Evolutionary conservation across 30 jellyfish, hydroid and myxozoan genomes (phyloP), one percentile per base, ranked within the genome.

Genomic region (Morbakka virulenta): DNA sequence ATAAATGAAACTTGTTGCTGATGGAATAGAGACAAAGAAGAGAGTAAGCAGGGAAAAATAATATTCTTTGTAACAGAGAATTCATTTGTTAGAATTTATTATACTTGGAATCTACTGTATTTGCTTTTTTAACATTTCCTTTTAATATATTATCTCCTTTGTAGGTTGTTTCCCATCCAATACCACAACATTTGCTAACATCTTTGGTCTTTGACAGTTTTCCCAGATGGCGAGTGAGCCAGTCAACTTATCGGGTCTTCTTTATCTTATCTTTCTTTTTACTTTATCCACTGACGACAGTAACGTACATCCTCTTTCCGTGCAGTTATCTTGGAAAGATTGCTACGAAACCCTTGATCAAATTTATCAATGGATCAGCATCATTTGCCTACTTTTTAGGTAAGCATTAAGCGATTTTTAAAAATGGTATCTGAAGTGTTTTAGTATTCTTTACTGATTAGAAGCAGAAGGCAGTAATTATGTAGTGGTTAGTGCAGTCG

Each of bases 151-250:
- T 69, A n/a, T 29, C 22, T 32, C 23, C 1, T 12, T 52, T 76
- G 41, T 32, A 89, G 97, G 64, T 89, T 51, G 97, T 89, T 28
- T 85, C 97, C 11, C 97, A 89, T 33, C 92, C 97, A 0, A 53
- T 89, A 32, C 89, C 87, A 3, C 97, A 89, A 67, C 97, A 89
- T 64, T 79, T 72, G 4, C 47, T 89, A 21, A 47, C 95, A 25
- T 77, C 95, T 1, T 48, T 89, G 87, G 97, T 89, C 3, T 76
- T 49, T 30, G 92, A 72, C 65, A 53, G 65, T 36, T 63, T 71
- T 17, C 88, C 89, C 17, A 61, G 68, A 74, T 89, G 95, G 94
- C 87, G 86, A 52, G 21, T 77, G 0, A 67, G 87, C 31, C 81
- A 95, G 4, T 12, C 49, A 29, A 23, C 52, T 34, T 79, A 79